phyloP scores from a whole-genome alignment of 1,140 invertebrate species.

The Triops cancriformis region DNA sequence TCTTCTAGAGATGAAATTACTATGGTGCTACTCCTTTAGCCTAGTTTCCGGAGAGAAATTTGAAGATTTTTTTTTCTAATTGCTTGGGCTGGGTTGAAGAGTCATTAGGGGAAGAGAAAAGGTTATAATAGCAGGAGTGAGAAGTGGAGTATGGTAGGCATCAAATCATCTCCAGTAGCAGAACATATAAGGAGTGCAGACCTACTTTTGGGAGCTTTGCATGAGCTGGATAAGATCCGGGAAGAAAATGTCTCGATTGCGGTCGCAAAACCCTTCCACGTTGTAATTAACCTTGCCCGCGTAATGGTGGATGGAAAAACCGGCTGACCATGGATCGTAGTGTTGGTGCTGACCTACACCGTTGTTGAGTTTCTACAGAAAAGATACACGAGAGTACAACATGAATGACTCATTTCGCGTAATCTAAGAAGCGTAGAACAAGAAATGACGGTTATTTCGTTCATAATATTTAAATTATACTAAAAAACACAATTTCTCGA shows the following conservation, averaged over 20 bases:
- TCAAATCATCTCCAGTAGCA: not conserved
- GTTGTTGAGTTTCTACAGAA: conserved; percentile 50
- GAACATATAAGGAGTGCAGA: conserved; percentile 3
- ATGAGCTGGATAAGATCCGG: conserved; percentile 62
- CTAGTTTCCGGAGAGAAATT: too few species aligned
- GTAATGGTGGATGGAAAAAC: conserved; percentile 63
- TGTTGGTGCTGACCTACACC: conserved; percentile 51
- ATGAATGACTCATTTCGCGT: too few species aligned
- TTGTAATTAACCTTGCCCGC: conserved; percentile 63
- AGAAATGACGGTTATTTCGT: too few species aligned
- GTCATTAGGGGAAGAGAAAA: too few species aligned
- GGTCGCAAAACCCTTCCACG: conserved; percentile 64
- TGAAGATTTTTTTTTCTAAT: too few species aligned
- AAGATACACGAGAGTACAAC: not conserved
- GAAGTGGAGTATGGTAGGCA: not conserved
- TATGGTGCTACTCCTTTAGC: too few species aligned
- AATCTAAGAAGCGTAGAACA: too few species aligned
- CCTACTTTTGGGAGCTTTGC: conserved; percentile 60
- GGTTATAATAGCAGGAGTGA: not conserved
- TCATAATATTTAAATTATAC: too few species aligned
- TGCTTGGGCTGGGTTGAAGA: too few species aligned
- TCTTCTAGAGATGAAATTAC: too few species aligned
- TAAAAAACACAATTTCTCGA: too few species aligned
- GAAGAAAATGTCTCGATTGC: conserved; percentile 66
- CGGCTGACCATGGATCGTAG: conserved; percentile 49